Evolutionary conservation across 2,888 invertebrate species (phyloP), one percentile per base, ranked within the genome.

Genomic region (Quadroppia sp.): DNA sequence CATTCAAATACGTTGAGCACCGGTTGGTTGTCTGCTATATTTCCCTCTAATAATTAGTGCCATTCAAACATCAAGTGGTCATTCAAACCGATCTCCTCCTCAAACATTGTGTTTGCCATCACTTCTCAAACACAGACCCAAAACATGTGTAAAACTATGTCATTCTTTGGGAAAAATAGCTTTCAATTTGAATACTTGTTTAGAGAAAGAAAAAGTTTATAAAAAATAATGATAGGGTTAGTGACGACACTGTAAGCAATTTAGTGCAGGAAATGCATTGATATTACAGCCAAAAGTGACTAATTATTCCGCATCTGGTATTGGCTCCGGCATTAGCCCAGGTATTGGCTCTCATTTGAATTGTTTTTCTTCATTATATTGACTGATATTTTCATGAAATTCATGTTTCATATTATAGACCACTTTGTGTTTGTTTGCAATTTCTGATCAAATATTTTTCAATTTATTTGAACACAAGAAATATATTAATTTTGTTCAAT

Each of bases 211-310:
- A 53, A 53, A 23, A 7, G 23, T 23, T 53, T 23, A 53, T 20
- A 7, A 23, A 53, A n/a, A 25, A 36, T 64, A 64, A 64, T 64
- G 64, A 64, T 64, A 64, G 64, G 64, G 64, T 64, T 64, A 64
- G 59, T 4, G 30, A 25, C 15, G 7, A 9, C 2, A 36, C 1
- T 36, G 36, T 7, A 36, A 64, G 64, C 36, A 64, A 64, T 64
- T 64, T 17, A 64, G n/a, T 64, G 64, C 64, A 64, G 64, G 64
- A 64, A 64, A 64, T 64, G 20, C 64, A 61, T 40, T 64, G 17
- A 64, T 20, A 64, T 11, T 4, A 7, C 9, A 9, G 32, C 17
- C 6, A 20, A 36, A 64, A 36, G 1, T 15, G 28, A 40, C 20
- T 64, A 64, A 64, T 64, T 64, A 64, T 64, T 64, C 40, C 32